These are phyloP conservation scores for Elysia chlorotica DNA, from an alignment of 1,140 invertebrate species.

Conservation along the genomic window DNA sequence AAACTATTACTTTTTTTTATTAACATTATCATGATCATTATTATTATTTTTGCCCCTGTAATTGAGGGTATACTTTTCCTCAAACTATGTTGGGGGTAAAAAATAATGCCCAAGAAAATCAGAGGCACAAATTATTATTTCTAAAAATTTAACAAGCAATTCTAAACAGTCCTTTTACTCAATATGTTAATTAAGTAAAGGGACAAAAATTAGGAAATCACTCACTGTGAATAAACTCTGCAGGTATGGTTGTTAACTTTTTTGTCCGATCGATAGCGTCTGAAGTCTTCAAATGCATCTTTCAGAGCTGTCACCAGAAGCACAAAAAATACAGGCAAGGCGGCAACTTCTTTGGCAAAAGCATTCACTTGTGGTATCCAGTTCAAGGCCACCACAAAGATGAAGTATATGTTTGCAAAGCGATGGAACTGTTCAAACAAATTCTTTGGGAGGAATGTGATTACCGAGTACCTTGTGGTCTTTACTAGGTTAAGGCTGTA, in stretches of 20 bases:
- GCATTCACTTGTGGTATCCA: conserved; percentile 89
- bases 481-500: conserved; percentile 66
- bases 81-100: no score
- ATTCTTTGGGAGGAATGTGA: conserved; percentile 96
- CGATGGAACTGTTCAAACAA: conserved; percentile 97
- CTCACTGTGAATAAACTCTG: conserved; percentile 87
- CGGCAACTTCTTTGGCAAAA: conserved; percentile 94
- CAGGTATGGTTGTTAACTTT: conserved; percentile 92
- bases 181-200: no score
- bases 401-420: conserved; percentile 97
- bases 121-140: no score
- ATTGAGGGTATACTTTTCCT: no score
- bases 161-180: no score
- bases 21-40: no score
- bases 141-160: no score
- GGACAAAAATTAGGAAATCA: no score
- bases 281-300: conserved; percentile 93
- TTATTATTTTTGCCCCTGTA: no score
- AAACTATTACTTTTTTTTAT: no score
- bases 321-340: conserved; percentile 79
- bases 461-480: conserved; percentile 93
- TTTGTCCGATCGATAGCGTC: conserved; percentile 86
- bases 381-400: conserved; percentile 92
- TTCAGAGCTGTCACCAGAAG: conserved; percentile 95
- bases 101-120: no score